Evolutionary conservation across 92 coral and sea anemone species (phyloP).

Genomic region (Hydrozoanthus gracilis): DNA sequence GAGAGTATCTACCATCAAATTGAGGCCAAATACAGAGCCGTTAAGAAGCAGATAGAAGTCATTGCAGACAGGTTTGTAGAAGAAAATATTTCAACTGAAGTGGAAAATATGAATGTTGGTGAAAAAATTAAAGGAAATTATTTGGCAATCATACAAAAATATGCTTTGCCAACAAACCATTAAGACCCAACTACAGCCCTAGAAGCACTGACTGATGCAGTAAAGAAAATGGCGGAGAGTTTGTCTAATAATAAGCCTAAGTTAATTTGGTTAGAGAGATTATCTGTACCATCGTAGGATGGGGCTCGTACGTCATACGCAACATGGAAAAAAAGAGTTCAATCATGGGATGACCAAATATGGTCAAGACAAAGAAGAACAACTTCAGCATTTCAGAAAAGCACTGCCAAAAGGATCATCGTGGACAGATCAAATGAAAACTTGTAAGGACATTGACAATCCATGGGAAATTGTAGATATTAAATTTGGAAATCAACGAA

Average conservation of each 20-base stretch:
- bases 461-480: slow-evolving; percentile 74
- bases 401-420: slow-evolving; percentile 69
- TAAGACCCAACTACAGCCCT: slow-evolving; percentile 43
- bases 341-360: slow-evolving; percentile 71
- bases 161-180: slow-evolving; percentile 36
- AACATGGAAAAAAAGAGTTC: slow-evolving; percentile 69
- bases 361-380: slow-evolving; percentile 71
- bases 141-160: slow-evolving; percentile 33
- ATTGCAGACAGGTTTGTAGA: slow-evolving; percentile 53
- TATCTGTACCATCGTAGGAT: slow-evolving; percentile 73
- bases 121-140: slow-evolving; percentile 43
- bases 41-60: slow-evolving; percentile 39
- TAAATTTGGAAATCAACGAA: slow-evolving; percentile 68
- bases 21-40: slow-evolving; percentile 48
- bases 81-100: slow-evolving; percentile 36
- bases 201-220: slow-evolving; percentile 58
- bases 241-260: slow-evolving; percentile 47
- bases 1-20: slow-evolving; percentile 31
- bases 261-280: slow-evolving; percentile 48
- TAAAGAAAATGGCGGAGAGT: slow-evolving; percentile 52
- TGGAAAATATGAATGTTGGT: slow-evolving; percentile 44
- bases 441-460: slow-evolving; percentile 53
- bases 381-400: slow-evolving; percentile 67
- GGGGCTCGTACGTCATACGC: slow-evolving; percentile 63
- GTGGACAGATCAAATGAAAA: slow-evolving; percentile 67